Conservation (phyloP, 2,888 invertebrate genomes). For the Quadroppia sp. region DNA sequence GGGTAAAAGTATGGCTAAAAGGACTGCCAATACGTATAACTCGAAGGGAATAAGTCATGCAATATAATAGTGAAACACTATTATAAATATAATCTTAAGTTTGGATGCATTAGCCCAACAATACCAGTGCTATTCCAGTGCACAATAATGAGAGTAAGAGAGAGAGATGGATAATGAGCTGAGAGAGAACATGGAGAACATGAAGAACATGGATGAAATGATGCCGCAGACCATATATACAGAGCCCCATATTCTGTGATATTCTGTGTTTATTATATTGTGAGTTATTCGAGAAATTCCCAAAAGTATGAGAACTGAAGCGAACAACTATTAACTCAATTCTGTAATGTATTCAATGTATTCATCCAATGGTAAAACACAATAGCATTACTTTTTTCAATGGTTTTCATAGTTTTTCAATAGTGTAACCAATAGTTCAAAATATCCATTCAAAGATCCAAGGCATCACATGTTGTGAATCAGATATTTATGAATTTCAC, state of each 20-base stretch:
- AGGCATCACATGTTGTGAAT: constrained; percentile 30
- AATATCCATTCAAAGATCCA: not conserved
- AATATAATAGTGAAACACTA: constrained; percentile 27
- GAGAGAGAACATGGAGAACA: constrained; percentile 1
- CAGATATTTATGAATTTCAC: constrained; percentile 30
- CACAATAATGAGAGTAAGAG: constrained; percentile 24
- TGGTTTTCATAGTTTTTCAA: not conserved
- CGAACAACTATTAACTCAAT: constrained; percentile 30
- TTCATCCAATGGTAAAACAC: constrained; percentile 7
- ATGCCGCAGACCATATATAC: constrained; percentile 35
- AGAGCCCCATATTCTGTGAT: not conserved
- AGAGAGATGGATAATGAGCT: constrained; percentile 25
- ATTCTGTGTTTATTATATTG: constrained; percentile 28
- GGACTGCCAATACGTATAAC: constrained; percentile 22
- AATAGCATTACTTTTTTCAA: not conserved
- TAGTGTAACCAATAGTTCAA: not conserved
- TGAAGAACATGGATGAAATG: constrained; percentile 33
- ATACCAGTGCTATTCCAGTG: not conserved
- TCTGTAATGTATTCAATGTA: constrained; percentile 10
- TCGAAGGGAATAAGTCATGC: constrained; percentile 29
- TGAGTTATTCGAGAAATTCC: constrained; percentile 13
- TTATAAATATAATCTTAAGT: constrained; percentile 36
- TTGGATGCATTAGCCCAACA: constrained; percentile 23
- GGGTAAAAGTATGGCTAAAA: not conserved
- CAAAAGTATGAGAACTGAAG: constrained; percentile 1